Percentiles rank a stretch among this genome's conserved stretches.
These are phyloP conservation scores for Sinella curviseta DNA, from an alignment of 1,140 invertebrate species.

Conservation along the genomic window DNA sequence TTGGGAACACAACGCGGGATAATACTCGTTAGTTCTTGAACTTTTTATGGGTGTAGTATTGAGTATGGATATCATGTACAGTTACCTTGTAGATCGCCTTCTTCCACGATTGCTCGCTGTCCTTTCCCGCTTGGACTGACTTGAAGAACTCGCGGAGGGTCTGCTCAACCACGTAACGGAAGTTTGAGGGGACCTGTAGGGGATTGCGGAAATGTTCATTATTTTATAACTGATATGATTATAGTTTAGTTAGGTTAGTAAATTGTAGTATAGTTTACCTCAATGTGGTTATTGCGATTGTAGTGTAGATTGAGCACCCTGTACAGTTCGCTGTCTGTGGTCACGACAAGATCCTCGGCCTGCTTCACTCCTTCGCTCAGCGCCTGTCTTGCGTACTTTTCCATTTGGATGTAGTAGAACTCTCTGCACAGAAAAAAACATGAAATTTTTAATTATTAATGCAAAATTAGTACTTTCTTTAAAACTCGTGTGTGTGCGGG, in stretches of 20 bases:
- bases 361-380: slow-evolving; percentile 93
- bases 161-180: slow-evolving; percentile 93
- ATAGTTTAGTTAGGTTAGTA: background rate
- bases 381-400: slow-evolving; percentile 97
- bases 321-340: slow-evolving; percentile 94
- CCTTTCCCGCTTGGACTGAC: slow-evolving; percentile 91
- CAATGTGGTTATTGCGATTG: slow-evolving; percentile 99
- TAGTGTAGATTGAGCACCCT: slow-evolving; percentile 98
- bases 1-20: slow-evolving; percentile 13
- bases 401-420: slow-evolving; percentile 99
- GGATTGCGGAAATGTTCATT: too few relatives aligned
- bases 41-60: background rate
- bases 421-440: too few relatives aligned
- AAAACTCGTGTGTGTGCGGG: too few relatives aligned
- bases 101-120: slow-evolving; percentile 99
- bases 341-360: slow-evolving; percentile 88
- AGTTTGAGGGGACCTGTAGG: slow-evolving; percentile 95
- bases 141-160: slow-evolving; percentile 98
- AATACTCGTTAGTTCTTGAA: background rate
- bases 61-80: too few relatives aligned
- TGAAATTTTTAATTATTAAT: slow-evolving; percentile 56
- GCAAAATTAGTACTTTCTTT: too few relatives aligned
- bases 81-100: slow-evolving; percentile 94
- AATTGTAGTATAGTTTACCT: slow-evolving; percentile 79
- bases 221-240: too few relatives aligned